A percentile compares a stretch with the other conserved stretches of the same genome.
phyloP scores from a whole-genome alignment of 2,888 invertebrate species.

The Polia nebulosa region DNA sequence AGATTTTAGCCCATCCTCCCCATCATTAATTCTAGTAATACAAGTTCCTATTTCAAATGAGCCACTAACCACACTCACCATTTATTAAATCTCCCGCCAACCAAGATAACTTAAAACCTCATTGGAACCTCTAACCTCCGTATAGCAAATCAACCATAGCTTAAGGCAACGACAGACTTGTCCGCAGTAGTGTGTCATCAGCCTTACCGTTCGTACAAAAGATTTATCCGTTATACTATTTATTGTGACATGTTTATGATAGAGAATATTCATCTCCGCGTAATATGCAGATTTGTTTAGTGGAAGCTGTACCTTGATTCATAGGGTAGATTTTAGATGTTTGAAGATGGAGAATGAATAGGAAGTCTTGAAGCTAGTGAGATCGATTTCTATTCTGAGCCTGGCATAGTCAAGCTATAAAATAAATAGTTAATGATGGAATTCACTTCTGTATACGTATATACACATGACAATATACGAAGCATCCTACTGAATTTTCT shows the following conservation, averaged over 20 bases:
- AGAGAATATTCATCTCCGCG: conserved; percentile 46
- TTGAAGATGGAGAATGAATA: background rate
- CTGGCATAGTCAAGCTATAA: background rate
- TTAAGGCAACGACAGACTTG: conserved; percentile 30
- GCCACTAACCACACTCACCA: conserved; percentile 1
- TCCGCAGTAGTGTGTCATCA: conserved; percentile 37
- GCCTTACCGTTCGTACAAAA: conserved; percentile 37
- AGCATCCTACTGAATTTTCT: background rate
- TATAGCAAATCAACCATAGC: conserved; percentile 46
- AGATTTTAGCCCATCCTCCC: background rate
- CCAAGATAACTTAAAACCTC: conserved; percentile 27
- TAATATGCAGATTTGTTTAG: conserved; percentile 52
- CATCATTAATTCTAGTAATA: background rate
- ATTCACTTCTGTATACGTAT: background rate
- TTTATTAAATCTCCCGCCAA: conserved; percentile 26
- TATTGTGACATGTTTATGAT: conserved; percentile 54
- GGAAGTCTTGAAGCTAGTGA: background rate
- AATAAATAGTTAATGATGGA: no score
- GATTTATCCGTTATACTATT: conserved; percentile 51
- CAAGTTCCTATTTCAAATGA: conserved; percentile 19
- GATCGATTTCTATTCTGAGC: background rate
- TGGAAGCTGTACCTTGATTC: conserved; percentile 33
- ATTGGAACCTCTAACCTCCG: conserved; percentile 35
- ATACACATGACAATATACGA: background rate
- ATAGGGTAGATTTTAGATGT: conserved; percentile 17